Percentiles rank a stretch among this genome's conserved stretches.
These are phyloP conservation scores for Diarsia rubi DNA, from an alignment of 2,888 invertebrate genomes.

Conservation along the genomic window DNA sequence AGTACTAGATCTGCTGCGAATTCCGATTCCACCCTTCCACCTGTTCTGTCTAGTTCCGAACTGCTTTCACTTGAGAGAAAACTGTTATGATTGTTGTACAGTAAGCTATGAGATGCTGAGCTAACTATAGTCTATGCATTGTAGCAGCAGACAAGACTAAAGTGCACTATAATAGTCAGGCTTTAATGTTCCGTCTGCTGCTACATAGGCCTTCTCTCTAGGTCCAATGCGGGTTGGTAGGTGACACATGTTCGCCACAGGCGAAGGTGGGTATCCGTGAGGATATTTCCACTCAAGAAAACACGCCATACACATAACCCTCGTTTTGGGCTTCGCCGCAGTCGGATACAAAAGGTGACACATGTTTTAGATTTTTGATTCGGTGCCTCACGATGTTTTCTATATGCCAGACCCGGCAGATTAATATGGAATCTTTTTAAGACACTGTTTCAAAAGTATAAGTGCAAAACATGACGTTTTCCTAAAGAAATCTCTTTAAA, in stretches of 20 bases:
- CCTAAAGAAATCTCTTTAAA: background rate
- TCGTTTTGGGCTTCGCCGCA: no score
- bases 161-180: background rate
- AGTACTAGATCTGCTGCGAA: conserved; percentile 57
- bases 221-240: background rate
- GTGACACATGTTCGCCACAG: no score
- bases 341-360: no score
- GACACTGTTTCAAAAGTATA: background rate
- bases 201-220: background rate
- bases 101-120: conserved; percentile 8
- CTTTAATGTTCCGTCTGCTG: background rate
- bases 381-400: background rate
- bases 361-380: no score
- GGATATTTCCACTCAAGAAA: no score
- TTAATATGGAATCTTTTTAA: background rate
- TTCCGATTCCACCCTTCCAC: conserved; percentile 67
- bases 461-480: background rate
- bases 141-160: background rate
- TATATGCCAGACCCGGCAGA: background rate
- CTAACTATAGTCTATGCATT: background rate
- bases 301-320: no score
- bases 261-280: no score
- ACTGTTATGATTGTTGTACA: conserved; percentile 44
- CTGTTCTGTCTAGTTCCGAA: conserved; percentile 44
- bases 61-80: conserved; percentile 67